Conservation (phyloP, 2,797 vertebrate species). For the Epinephelus coioides region DNA sequence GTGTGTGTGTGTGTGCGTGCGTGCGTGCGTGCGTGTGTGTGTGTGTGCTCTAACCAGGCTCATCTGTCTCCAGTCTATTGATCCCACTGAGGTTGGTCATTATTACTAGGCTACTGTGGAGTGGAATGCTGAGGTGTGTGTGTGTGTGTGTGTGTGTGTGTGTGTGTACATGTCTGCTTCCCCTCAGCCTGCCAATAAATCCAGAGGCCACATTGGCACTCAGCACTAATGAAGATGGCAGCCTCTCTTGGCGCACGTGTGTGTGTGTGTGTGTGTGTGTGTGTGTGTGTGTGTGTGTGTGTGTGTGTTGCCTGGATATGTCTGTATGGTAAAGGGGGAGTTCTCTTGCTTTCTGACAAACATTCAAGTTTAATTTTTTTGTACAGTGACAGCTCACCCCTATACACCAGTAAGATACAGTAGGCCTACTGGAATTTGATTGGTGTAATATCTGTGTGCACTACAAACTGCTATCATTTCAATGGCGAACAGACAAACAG, state of each 20-base stretch:
- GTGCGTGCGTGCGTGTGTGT: conserved; percentile 17
- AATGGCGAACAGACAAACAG: not conserved
- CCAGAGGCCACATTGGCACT: conserved; percentile 62
- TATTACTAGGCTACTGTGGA: conserved; percentile 58
- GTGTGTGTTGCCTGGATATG: conserved; percentile 17
- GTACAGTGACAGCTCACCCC: not conserved
- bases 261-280: conserved; percentile 17
- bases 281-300: conserved; percentile 2
- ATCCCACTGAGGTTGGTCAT: conserved; percentile 63
- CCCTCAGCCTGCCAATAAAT: conserved; percentile 60
- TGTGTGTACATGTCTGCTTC: conserved; percentile 29
- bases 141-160: conserved; percentile 23
- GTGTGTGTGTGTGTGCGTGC: not conserved
- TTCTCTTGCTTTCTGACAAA: conserved; percentile 9
- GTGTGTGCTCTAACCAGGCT: conserved; percentile 38
- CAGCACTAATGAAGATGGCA: conserved; percentile 70
- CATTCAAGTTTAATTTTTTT: conserved; percentile 20
- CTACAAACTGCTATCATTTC: not conserved
- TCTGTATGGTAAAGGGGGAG: conserved; percentile 6
- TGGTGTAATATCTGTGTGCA: not conserved
- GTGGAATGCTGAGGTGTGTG: conserved; percentile 49
- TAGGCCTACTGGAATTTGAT: conserved; percentile 6
- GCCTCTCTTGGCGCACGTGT: conserved; percentile 14
- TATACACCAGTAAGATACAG: not conserved
- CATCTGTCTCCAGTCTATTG: conserved; percentile 67